A percentile compares a stretch with the other conserved stretches of the same genome.
Conservation (phyloP, 1,140 invertebrate species). For the Bombus huntii region DNA sequence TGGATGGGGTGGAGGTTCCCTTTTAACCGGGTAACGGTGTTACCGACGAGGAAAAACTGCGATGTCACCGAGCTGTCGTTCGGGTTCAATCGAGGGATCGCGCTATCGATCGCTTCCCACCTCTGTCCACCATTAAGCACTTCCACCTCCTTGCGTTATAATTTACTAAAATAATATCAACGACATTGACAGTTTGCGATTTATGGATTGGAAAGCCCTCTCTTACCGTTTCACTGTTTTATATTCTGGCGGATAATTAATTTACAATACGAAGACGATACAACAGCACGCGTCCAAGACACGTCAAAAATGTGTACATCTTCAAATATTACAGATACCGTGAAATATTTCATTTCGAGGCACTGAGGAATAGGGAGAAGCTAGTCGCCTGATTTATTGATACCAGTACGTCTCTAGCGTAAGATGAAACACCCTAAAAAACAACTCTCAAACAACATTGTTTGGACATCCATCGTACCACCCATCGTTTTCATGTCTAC, state of each 20-base stretch:
- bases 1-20: not conserved
- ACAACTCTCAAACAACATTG: no score
- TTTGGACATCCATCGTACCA: no score
- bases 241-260: not conserved
- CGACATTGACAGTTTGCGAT: not conserved
- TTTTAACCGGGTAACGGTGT: not conserved
- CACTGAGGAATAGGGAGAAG: no score
- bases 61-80: not conserved
- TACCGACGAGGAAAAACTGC: not conserved
- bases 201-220: not conserved
- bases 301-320: no score
- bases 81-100: not conserved
- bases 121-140: not conserved
- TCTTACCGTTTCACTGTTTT: not conserved
- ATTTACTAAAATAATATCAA: not conserved
- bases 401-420: no score
- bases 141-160: not conserved
- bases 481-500: no score
- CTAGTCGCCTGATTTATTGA: no score
- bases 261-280: no score
- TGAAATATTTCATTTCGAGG: no score
- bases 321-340: no score
- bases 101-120: not conserved
- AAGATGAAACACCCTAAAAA: no score
- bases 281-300: no score